Percentiles rank a stretch among this genome's conserved stretches.
Conservation (phyloP, 2,888 invertebrate genomes). For the Dicranocentrus wangi region DNA sequence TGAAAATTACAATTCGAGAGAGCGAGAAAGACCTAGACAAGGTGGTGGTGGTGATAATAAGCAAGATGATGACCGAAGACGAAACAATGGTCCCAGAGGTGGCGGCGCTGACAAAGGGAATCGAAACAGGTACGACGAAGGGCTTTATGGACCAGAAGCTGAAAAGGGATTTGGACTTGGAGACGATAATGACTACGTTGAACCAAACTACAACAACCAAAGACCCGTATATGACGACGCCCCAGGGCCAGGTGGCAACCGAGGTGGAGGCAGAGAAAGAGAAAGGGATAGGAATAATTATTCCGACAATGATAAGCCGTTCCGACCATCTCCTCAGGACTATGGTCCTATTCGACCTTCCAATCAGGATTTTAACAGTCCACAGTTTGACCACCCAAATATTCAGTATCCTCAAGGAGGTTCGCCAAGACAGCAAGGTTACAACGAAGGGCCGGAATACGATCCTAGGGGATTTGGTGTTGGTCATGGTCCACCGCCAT, state of each 20-base stretch:
- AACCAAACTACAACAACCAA: slow-evolving; percentile 63
- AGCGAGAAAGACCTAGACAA: neutral
- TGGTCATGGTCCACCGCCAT: slow-evolving; percentile 60
- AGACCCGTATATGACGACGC: slow-evolving; percentile 60
- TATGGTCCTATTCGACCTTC: slow-evolving; percentile 66
- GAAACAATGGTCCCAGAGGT: neutral
- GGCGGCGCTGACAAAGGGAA: neutral
- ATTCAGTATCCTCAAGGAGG: slow-evolving; percentile 43
- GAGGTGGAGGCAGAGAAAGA: slow-evolving; percentile 4
- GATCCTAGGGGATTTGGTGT: slow-evolving; percentile 67
- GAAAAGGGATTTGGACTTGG: slow-evolving; percentile 32
- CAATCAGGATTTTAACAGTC: slow-evolving; percentile 18
- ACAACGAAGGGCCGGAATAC: slow-evolving; percentile 54
- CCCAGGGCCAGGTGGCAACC: slow-evolving; percentile 12
- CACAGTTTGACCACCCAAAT: slow-evolving; percentile 66
- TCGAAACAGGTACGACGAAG: neutral
- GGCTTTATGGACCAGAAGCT: slow-evolving; percentile 34
- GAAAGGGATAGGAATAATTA: neutral
- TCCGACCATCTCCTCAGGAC: slow-evolving; percentile 64
- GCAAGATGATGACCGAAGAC: slow-evolving; percentile 1
- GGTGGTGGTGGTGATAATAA: neutral
- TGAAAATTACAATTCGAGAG: neutral
- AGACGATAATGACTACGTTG: slow-evolving; percentile 57
- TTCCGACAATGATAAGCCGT: slow-evolving; percentile 39
- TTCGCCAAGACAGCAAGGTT: slow-evolving; percentile 12